phyloP scores from a whole-genome alignment of 2,113 vertebrate species.

The Syrmaticus mikado region DNA sequence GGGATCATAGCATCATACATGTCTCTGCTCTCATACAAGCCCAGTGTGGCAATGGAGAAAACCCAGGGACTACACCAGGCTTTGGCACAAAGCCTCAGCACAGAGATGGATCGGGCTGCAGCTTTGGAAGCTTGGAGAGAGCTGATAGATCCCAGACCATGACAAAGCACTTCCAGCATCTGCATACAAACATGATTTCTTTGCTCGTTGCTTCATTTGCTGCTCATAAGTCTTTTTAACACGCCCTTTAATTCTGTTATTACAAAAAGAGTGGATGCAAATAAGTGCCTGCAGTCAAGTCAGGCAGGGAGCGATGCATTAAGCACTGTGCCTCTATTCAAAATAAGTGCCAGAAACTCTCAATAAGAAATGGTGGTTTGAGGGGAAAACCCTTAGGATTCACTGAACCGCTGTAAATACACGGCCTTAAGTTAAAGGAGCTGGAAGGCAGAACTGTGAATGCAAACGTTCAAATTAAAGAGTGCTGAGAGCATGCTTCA shows the following conservation, averaged over 20 bases:
- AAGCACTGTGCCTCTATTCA: neutral
- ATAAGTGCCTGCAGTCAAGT: neutral
- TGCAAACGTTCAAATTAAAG: neutral
- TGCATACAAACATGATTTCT: conserved; percentile 24
- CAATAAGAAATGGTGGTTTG: neutral
- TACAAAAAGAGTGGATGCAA: conserved; percentile 35
- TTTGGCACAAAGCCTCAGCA: neutral
- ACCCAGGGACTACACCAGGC: neutral
- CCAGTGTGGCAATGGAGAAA: neutral
- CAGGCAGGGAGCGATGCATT: neutral
- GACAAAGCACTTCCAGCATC: neutral
- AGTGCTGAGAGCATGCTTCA: conserved; percentile 12
- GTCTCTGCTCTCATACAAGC: neutral
- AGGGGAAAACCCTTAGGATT: neutral
- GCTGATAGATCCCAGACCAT: conserved; percentile 13
- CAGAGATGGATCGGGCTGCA: neutral
- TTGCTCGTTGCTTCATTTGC: conserved; percentile 40
- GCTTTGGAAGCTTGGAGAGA: neutral
- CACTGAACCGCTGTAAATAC: neutral
- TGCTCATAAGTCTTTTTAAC: conserved; percentile 12
- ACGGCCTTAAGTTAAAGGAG: neutral
- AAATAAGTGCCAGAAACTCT: neutral
- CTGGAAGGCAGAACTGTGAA: neutral
- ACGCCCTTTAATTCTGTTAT: conserved; percentile 31
- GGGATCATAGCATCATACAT: neutral